Percentiles rank a stretch among this genome's conserved stretches.
These are phyloP conservation scores for Onthophagus sagittarius DNA, from an alignment of 2,888 invertebrate genomes.

Conservation along the genomic window DNA sequence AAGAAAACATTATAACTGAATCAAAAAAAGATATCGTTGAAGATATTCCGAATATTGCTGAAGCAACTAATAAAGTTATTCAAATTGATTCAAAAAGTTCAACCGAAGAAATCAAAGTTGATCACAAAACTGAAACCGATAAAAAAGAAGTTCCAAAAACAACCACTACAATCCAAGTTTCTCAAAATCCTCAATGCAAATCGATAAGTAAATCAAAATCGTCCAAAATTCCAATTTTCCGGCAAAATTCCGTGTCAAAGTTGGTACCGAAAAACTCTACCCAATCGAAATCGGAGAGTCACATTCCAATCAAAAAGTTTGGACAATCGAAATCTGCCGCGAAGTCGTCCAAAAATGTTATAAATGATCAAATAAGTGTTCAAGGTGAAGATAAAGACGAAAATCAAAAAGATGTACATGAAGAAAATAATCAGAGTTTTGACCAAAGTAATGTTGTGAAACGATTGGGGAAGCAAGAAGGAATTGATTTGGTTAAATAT, in stretches of 20 bases:
- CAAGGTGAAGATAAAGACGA: background rate
- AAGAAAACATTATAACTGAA: background rate
- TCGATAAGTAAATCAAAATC: slow-evolving; percentile 35
- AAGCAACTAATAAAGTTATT: background rate
- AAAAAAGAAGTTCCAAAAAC: slow-evolving; percentile 6
- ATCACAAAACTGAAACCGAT: background rate
- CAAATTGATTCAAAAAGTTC: slow-evolving; percentile 7
- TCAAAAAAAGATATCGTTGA: too few relatives aligned
- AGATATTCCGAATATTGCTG: background rate
- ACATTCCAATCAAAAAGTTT: slow-evolving; percentile 20
- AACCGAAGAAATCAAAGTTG: background rate
- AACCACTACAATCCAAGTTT: slow-evolving; percentile 1
- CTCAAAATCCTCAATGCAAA: slow-evolving; percentile 33
- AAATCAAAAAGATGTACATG: background rate
- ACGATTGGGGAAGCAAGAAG: background rate
- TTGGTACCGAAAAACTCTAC: slow-evolving; percentile 3
- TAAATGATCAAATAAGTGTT: background rate
- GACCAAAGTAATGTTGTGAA: background rate
- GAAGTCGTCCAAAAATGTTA: background rate
- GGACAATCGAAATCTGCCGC: background rate
- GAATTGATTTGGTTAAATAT: slow-evolving; percentile 5
- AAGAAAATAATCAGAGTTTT: too few relatives aligned
- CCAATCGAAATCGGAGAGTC: slow-evolving; percentile 21
- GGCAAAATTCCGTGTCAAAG: slow-evolving; percentile 39
- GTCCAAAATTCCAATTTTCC: slow-evolving; percentile 44